These are phyloP conservation scores for Anisognathus igniventris DNA, from an alignment of 2,797 vertebrate genomes.

Conservation along the genomic window DNA sequence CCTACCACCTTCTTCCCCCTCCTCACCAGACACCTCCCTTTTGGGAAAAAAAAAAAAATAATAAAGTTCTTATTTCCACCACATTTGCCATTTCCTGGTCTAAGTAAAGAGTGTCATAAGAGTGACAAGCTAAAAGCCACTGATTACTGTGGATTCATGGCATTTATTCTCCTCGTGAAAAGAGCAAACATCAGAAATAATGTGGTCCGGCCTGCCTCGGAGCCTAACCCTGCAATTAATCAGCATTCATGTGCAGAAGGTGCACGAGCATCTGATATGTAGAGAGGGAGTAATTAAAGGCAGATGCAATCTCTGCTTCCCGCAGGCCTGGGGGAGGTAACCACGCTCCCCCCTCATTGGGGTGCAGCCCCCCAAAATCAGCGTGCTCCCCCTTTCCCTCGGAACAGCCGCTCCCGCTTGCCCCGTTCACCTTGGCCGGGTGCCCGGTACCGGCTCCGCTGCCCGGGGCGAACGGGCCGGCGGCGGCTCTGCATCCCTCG, in stretches of 20 bases:
- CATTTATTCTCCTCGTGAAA: slow-evolving; percentile 71
- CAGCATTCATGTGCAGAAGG: slow-evolving; percentile 70
- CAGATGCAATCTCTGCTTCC: slow-evolving; percentile 60
- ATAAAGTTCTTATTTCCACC: slow-evolving; percentile 74
- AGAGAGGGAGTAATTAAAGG: slow-evolving; percentile 69
- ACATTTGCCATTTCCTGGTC: slow-evolving; percentile 73
- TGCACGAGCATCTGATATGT: slow-evolving; percentile 71
- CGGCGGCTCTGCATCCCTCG: accelerated
- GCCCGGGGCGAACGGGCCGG: neutral
- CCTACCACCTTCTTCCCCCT: slow-evolving; percentile 15
- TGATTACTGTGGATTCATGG: slow-evolving; percentile 74
- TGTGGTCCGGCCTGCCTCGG: slow-evolving; percentile 66
- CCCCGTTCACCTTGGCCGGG: neutral
- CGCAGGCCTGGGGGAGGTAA: slow-evolving; percentile 11
- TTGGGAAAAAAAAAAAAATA: slow-evolving; percentile 49
- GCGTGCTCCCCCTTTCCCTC: accelerated
- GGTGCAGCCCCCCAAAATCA: neutral
- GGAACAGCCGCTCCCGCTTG: accelerated
- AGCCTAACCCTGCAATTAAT: slow-evolving; percentile 76
- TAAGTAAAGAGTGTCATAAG: slow-evolving; percentile 73
- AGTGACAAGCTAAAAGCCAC: slow-evolving; percentile 73
- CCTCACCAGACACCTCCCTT: slow-evolving; percentile 5
- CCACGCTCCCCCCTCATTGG: neutral
- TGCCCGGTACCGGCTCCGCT: accelerated
- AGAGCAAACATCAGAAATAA: slow-evolving; percentile 74